phyloP scores from a whole-genome alignment of 1,140 invertebrate genomes.

The Acyrthosiphon pisum region DNA sequence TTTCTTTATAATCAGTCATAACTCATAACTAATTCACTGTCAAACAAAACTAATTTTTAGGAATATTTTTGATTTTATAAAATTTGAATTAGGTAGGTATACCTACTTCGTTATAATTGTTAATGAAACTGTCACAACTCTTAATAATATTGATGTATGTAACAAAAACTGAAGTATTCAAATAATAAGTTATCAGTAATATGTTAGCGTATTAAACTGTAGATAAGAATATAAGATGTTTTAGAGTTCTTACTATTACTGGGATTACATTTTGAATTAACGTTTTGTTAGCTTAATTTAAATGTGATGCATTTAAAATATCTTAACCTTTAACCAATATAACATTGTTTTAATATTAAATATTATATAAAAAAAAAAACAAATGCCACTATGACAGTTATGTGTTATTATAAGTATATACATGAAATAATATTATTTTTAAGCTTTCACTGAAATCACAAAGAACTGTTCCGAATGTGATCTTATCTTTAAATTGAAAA shows the following conservation, averaged over 20 bases:
- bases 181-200: background rate
- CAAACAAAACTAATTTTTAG: background rate
- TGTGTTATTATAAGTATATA: too few species aligned
- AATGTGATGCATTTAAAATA: background rate
- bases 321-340: background rate
- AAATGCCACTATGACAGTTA: background rate
- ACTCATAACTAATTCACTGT: background rate
- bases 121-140: background rate
- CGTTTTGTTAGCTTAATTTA: background rate
- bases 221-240: conserved; percentile 23
- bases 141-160: background rate
- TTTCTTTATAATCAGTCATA: background rate
- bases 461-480: too few species aligned
- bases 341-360: background rate
- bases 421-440: too few species aligned
- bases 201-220: background rate
- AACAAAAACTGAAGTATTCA: background rate
- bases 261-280: background rate
- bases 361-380: background rate
- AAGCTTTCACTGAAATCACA: too few species aligned
- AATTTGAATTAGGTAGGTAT: background rate
- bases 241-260: background rate
- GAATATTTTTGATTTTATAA: background rate
- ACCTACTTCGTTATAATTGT: background rate
- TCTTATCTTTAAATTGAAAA: too few species aligned